These are phyloP conservation scores for Hemichromis elongatus DNA, from an alignment of 2,113 vertebrate genomes.

Conservation along the genomic window DNA sequence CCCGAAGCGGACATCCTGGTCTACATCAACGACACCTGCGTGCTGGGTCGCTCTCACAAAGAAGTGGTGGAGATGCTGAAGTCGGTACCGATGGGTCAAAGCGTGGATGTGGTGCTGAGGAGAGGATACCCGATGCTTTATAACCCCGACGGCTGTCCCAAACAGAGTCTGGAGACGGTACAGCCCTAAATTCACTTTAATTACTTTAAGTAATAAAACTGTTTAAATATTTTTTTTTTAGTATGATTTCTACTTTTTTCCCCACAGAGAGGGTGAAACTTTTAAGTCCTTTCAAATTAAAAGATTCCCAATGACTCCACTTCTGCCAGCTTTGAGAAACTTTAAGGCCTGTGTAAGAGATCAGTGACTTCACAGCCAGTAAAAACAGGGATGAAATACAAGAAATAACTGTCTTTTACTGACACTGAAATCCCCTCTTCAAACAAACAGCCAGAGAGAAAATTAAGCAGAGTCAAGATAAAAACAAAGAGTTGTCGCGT, in stretches of 20 bases:
- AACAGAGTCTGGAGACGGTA: slow-evolving; percentile 62
- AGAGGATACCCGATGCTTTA: slow-evolving; percentile 70
- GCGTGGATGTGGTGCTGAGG: slow-evolving; percentile 65
- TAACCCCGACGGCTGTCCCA: slow-evolving; percentile 76
- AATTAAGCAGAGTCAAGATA: background rate
- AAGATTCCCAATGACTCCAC: background rate
- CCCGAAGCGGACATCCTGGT: slow-evolving; percentile 75
- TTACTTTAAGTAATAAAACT: background rate
- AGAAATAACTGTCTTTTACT: background rate
- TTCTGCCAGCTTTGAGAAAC: background rate
- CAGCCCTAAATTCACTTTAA: fast-evolving
- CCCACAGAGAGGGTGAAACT: background rate
- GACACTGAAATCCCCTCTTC: fast-evolving
- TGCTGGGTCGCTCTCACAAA: slow-evolving; percentile 75
- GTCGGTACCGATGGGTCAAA: slow-evolving; percentile 68
- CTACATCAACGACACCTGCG: slow-evolving; percentile 72
- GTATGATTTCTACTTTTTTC: background rate
- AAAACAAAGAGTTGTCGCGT: fast-evolving
- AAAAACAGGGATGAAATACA: background rate
- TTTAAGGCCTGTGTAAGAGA: background rate
- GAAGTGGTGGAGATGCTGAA: slow-evolving; percentile 78
- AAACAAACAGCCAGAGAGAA: background rate
- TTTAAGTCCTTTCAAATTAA: background rate
- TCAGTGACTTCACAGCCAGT: background rate
- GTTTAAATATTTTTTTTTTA: background rate